Conservation (phyloP, 2,113 vertebrate species). For the Bufo bufo region DNA sequence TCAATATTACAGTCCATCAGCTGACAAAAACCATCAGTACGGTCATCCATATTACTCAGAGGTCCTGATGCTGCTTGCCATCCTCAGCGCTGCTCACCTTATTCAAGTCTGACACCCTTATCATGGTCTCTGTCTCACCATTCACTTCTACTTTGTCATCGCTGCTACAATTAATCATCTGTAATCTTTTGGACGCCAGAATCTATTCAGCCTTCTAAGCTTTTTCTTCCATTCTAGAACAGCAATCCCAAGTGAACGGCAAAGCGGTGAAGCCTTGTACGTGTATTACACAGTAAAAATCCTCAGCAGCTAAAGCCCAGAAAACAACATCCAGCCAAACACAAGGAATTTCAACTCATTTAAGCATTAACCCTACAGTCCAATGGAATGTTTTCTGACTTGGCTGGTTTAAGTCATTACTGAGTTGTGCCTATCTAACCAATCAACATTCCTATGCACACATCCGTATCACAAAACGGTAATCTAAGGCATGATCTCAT, state of each 20-base stretch:
- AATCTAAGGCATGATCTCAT: background rate
- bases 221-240: conserved; percentile 61
- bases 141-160: conserved; percentile 62
- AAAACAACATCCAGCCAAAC: conserved; percentile 2
- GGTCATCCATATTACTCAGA: conserved; percentile 68
- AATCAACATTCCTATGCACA: background rate
- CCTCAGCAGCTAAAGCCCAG: background rate
- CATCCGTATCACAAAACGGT: background rate
- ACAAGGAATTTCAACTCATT: background rate
- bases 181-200: conserved; percentile 67
- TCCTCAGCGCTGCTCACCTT: conserved; percentile 61
- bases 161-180: conserved; percentile 69
- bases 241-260: conserved; percentile 60
- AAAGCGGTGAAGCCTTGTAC: conserved; percentile 46
- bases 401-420: background rate
- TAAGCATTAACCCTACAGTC: background rate
- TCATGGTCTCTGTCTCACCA: conserved; percentile 63
- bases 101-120: conserved; percentile 60
- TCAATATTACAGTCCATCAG: conserved; percentile 64
- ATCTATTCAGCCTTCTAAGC: conserved; percentile 62
- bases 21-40: conserved; percentile 67
- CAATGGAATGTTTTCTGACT: background rate
- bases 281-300: conserved; percentile 15
- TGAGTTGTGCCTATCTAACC: background rate
- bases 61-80: conserved; percentile 61